Evolutionary conservation across 2,797 vertebrate genomes (phyloP).

Genomic region (Pseudochirops cupreus): DNA sequence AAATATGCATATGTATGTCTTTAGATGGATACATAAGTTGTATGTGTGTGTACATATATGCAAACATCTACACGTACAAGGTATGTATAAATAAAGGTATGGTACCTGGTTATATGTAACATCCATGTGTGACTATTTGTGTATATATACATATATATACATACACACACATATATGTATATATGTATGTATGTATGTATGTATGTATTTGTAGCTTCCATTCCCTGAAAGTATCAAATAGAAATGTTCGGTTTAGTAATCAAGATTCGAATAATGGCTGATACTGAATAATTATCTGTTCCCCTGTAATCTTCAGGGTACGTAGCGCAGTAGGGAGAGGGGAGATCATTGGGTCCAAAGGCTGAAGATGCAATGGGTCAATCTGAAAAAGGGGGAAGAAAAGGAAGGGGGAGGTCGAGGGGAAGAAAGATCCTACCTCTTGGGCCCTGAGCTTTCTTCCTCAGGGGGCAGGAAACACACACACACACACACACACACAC

Average conservation of each 20-base stretch:
- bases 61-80: background rate
- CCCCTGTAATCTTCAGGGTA: conserved; percentile 67
- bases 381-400: conserved; percentile 41
- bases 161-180: no score
- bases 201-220: conserved; percentile 69
- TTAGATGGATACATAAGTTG: conserved; percentile 55
- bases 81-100: conserved; percentile 52
- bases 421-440: conserved; percentile 61
- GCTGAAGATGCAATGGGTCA: conserved; percentile 64
- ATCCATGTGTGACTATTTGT: conserved; percentile 52
- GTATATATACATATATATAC: no score
- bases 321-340: conserved; percentile 47
- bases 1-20: conserved; percentile 65
- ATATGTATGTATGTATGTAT: conserved; percentile 40
- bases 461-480: conserved; percentile 29
- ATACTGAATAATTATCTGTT: conserved; percentile 66
- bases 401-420: conserved; percentile 15
- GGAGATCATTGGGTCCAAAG: conserved; percentile 69
- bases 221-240: conserved; percentile 74
- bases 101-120: conserved; percentile 24
- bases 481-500: conserved; percentile 37
- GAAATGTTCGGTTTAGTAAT: conserved; percentile 62
- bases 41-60: conserved; percentile 16
- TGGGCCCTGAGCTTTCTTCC: conserved; percentile 61
- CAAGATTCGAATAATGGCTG: conserved; percentile 66